Evolutionary conservation across 2,797 vertebrate genomes (phyloP), one percentile per base, ranked within the genome.

Genomic region (Fratercula arctica): DNA sequence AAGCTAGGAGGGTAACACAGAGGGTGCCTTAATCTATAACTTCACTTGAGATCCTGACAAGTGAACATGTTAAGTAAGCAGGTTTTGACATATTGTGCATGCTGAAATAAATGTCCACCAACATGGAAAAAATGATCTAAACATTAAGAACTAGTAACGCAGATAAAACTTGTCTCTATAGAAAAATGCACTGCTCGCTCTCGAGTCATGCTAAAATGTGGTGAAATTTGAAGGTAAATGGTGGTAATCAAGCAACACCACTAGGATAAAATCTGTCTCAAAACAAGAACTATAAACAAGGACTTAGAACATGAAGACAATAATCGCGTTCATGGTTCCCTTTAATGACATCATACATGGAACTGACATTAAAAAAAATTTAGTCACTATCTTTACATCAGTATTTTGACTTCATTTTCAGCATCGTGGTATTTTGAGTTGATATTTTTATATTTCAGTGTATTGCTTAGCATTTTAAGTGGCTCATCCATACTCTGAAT

Each of bases 311-410:
- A 56, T 6, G 3, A 64, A 64, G 43, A 35, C 10, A 46, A 23
- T 12, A 51, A 50, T 20, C 10, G 5, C 12, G 17, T 0, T 1
- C 4, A 14, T 10, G 7, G 37, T 6, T 80, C 41, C 43, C 56
- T 72, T 39, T 35, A 54, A 23, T 18, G 26, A 39, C 12, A 43
- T 19, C 50, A 48, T 4, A 45, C 21, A 3, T 16, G 21, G 43
- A 74, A 43, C 1, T 43, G 46, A 50, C 24, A 45, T 45, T 21
- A 5, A 24, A 37, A 33, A 13, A 29, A 4, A 11, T 1, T 13
- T 1, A 51, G 11, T 9, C 1, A 8, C 39, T 31, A 28, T 31
- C 37, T 78, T 18, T 18, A 17, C 54, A 75, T n/a, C 76, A 31
- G 19, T 24, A 28, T 54, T 79, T 73, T 61, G 45, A 33, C 63